These are phyloP conservation scores for Channa striata DNA, from an alignment of 2,797 vertebrate species.

Conservation along the genomic window DNA sequence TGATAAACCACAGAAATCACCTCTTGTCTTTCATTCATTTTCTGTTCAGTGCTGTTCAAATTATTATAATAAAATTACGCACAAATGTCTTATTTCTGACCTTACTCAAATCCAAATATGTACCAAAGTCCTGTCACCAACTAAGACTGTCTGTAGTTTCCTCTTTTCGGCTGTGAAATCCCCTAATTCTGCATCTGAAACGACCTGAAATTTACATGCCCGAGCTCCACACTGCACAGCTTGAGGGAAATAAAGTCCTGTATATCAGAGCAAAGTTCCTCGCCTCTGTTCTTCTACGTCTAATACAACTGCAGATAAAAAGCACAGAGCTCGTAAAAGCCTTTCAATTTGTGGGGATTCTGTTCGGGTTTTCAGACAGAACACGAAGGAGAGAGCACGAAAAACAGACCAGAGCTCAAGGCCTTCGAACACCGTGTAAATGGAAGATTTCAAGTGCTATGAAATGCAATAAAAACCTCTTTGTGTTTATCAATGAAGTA, in stretches of 20 bases:
- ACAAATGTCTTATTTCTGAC: too few relatives aligned
- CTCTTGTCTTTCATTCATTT: neutral
- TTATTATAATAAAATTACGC: too few relatives aligned
- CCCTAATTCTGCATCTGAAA: neutral
- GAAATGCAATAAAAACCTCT: too few relatives aligned
- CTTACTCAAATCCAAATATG: too few relatives aligned
- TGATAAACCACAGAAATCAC: slow-evolving; percentile 4
- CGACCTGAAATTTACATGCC: neutral
- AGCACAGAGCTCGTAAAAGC: neutral
- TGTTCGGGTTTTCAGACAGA: slow-evolving; percentile 18
- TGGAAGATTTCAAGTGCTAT: too few relatives aligned
- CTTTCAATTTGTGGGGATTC: neutral
- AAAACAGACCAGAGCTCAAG: too few relatives aligned
- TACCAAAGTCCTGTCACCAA: too few relatives aligned
- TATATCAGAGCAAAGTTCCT: too few relatives aligned
- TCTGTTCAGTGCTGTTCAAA: too few relatives aligned
- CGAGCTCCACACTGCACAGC: neutral
- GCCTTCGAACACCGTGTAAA: too few relatives aligned
- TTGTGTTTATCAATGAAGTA: too few relatives aligned
- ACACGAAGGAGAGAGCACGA: too few relatives aligned
- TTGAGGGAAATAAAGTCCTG: neutral
- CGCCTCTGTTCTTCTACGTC: neutral
- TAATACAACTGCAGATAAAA: neutral
- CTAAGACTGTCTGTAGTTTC: neutral
- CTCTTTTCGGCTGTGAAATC: neutral